Evolutionary conservation across 1,140 invertebrate genomes (phyloP), one percentile per base, ranked within the genome.

Genomic region (Condylostylus longicornis): DNA sequence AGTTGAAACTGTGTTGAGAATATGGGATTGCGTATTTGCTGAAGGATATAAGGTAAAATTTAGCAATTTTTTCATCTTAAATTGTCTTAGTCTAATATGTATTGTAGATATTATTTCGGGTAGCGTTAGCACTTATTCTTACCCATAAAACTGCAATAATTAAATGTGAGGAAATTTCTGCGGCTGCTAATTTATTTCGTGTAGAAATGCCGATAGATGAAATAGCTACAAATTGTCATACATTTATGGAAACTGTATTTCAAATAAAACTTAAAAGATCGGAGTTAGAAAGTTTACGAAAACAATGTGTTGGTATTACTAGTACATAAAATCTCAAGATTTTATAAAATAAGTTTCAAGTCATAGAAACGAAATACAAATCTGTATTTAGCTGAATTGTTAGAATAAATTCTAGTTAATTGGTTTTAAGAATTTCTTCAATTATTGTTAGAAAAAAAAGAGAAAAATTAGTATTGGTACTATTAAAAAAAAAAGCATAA

Each of bases 1-100:
- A 10, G 79, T 82, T 39, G 88, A 94, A 72, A 93, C 88, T 19
- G 84, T 88, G 22, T 61, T 93, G 3, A 67, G 89, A 48, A 81
- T 94, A 55, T 93, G 90, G 90, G 91, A 97, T 61, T 91, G 87
- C 50, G 64, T 96, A 28, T 91, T 96, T 61, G 81, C 85, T 46
- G 90, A 95, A 65, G 90, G 91, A 15, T 82, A 79, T 25, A 95
- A 90, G 59, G 70, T 82, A 41, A 58, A 19, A 9, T 28, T 18
- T 35, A 2, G 13, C 10, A 14, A 13, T 21, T 5, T 25, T 35
- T 20, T 22, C 10, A 23, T 23, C 22, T 23, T 23, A 23, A 23
- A 6, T 30, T 30, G 6, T 30, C 6, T 30, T 13, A 7, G 7
- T 13, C 14, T 13, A 32, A 9, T 32, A 20, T 15, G 23, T n/a